Percentiles rank a stretch among this genome's conserved stretches.
These are phyloP conservation scores for Linnaemya tessellans DNA, from an alignment of 2,888 invertebrate genomes.

Conservation along the genomic window DNA sequence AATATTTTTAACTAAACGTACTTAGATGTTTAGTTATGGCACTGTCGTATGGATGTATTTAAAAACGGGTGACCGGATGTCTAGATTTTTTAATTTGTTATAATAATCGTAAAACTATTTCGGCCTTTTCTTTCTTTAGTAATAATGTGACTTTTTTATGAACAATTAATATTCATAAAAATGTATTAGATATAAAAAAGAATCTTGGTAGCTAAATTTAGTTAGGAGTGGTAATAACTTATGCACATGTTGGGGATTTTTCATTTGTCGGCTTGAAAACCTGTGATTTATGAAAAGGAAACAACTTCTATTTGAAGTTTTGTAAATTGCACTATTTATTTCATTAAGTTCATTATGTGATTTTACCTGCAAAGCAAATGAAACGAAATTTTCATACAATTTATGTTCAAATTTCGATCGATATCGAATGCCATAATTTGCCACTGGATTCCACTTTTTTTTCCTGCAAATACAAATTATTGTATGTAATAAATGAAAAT, in stretches of 20 bases:
- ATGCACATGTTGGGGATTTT: neutral
- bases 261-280: neutral
- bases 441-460: no score
- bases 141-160: slow-evolving; percentile 10
- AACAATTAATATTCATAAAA: slow-evolving; percentile 18
- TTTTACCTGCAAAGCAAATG: no score
- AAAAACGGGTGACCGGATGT: slow-evolving; percentile 75
- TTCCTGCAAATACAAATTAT: no score
- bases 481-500: no score
- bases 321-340: neutral
- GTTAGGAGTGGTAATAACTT: neutral
- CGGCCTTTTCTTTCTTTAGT: slow-evolving; percentile 33
- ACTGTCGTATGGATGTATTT: slow-evolving; percentile 54
- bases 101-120: slow-evolving; percentile 51
- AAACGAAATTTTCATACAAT: no score
- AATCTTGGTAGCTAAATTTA: neutral
- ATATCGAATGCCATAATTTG: no score
- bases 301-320: neutral
- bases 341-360: neutral
- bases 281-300: neutral
- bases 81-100: slow-evolving; percentile 65
- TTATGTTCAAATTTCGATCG: no score
- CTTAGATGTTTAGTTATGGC: slow-evolving; percentile 10
- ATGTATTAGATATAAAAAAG: neutral
- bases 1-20: slow-evolving; percentile 10